Conservation (phyloP, 2,113 vertebrate species). For the Gracilinanus agilis region DNA sequence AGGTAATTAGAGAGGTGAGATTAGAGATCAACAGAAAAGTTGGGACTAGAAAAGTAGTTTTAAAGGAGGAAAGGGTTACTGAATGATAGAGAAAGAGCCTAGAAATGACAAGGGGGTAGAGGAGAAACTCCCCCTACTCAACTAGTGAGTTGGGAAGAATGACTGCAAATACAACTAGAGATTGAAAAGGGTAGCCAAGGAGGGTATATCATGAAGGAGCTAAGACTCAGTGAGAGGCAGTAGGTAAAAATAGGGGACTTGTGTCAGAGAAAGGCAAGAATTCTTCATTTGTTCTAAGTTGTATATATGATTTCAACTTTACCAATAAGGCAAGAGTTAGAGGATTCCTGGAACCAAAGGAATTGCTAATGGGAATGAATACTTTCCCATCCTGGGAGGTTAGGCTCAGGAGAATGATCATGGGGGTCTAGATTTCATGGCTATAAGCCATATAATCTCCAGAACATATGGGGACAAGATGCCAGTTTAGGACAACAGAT, state of each 20-base stretch:
- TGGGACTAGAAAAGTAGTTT: background rate
- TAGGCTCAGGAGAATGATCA: background rate
- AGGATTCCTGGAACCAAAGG: background rate
- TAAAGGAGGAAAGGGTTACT: background rate
- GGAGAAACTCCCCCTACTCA: background rate
- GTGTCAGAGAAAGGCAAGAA: background rate
- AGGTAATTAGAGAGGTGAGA: no score
- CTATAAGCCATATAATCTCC: background rate
- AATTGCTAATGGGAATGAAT: background rate
- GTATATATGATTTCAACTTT: background rate
- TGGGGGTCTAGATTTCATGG: background rate
- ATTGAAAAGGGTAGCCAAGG: background rate
- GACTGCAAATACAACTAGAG: no score
- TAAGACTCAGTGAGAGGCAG: background rate
- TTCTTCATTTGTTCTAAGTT: background rate
- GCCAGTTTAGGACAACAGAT: background rate
- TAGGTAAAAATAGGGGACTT: background rate
- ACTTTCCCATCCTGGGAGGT: background rate
- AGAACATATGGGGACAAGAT: background rate
- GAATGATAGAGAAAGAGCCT: background rate
- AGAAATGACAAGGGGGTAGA: background rate
- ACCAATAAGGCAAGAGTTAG: background rate
- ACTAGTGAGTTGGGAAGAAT: no score
- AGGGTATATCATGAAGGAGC: background rate
- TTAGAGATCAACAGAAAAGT: background rate